Base-by-base conservation (phyloP, 2,797 vertebrate genomes). In the Anas bahamensis region DNA sequence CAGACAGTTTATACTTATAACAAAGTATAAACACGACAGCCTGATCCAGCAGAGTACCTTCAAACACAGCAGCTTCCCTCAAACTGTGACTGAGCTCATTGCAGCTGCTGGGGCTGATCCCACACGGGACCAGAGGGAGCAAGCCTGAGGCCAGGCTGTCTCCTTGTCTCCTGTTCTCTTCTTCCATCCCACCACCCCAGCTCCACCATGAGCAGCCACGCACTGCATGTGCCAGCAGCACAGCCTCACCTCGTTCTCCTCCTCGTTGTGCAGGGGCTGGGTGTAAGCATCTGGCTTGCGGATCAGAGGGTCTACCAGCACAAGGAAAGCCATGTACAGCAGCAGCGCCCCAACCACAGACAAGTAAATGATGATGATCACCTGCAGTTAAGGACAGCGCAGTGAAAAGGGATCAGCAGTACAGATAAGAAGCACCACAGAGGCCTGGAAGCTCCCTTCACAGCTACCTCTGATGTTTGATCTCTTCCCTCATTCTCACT, bases 301-400 rank as follows among this genome's bases (percentile, higher is more conserved):
- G 93, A 99, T 99, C 50, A 99, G 98, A 61, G 99, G 99, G 96
- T 99, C 99, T 64, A 99, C 98, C 81, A 99, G 97, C 81, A 99
- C 98, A 76, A 99, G 98, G 96, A 99, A 99, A 14, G 99, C 98
- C 99, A 99, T 99, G 97, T 99, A 99, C 29, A 99, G 98, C 70
- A 99, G 95, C 92, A 99, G 97, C 7, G 98, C 98, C 2, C 99
- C 99, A 73, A 99, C 99, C 86, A 99, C 99, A 0, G 98, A 99
- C 95, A 99, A 96, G 97, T 99, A 99, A 95, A 99, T 98, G 93
- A 99, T 99, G 93, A 99, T 99, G 91, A 99, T 99, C 91, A 99
- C 97, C 99, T 99, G 96, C 3, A 84, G 59, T 33, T 41, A 77
- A 80, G 33, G 37, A 53, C 37, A 89, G 55, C 3, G 1, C 33